phyloP scores from a whole-genome alignment of 2,113 vertebrate species.

The Alligator sinensis region DNA sequence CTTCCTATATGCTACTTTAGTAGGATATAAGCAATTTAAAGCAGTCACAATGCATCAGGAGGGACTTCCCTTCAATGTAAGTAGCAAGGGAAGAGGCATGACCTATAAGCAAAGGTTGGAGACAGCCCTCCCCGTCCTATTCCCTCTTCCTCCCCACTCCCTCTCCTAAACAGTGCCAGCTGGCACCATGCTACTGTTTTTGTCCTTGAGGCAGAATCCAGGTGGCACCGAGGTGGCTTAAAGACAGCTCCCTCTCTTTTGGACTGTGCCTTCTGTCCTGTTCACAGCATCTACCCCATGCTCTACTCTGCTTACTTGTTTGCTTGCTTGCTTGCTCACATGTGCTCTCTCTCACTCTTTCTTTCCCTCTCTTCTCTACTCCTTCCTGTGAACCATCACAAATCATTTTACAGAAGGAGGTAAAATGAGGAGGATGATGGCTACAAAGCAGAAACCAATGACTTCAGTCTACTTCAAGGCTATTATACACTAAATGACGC shows the following conservation, averaged over 20 bases:
- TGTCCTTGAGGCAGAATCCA: not conserved
- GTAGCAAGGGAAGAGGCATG: not conserved
- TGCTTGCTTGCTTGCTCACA: too few relatives aligned
- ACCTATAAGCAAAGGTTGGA: rapidly evolving
- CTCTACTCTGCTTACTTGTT: not conserved
- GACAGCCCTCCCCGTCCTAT: not conserved
- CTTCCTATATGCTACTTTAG: not conserved
- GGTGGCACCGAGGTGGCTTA: rapidly evolving
- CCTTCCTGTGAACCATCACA: not conserved
- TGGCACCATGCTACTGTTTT: not conserved
- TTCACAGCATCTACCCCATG: rapidly evolving
- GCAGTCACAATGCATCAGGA: not conserved
- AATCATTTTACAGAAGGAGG: not conserved
- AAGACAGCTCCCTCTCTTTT: rapidly evolving
- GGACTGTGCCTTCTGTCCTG: not conserved
- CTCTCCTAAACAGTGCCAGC: rapidly evolving
- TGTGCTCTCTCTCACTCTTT: not conserved
- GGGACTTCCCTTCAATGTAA: rapidly evolving
- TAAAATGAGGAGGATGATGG: not conserved
- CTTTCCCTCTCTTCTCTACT: rapidly evolving
- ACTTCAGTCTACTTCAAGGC: slow-evolving; percentile 12
- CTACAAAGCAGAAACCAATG: not conserved
- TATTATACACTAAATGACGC: not conserved
- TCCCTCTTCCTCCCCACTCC: too few relatives aligned
- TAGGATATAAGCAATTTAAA: not conserved